Conservation (phyloP, 2,888 invertebrate genomes). For the Troglohyphantes excavatus region DNA sequence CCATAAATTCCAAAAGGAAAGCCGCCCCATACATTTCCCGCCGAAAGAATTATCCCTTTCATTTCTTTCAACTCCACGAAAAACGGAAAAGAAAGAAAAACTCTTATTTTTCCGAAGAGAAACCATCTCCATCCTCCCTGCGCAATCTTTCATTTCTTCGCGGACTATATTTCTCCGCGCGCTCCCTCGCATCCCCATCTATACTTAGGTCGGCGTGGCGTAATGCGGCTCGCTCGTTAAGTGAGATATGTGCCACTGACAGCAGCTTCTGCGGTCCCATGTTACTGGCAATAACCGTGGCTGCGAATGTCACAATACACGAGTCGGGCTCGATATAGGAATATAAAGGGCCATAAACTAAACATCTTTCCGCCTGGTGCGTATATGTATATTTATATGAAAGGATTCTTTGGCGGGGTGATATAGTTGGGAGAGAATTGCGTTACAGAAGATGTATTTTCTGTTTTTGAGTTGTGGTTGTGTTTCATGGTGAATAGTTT, state of each 20-base stretch:
- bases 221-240: constrained; percentile 66
- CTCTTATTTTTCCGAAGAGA: constrained; percentile 34
- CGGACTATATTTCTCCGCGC: constrained; percentile 67
- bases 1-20: constrained; percentile 3
- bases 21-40: constrained; percentile 30
- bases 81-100: constrained; percentile 53
- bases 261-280: constrained; percentile 64
- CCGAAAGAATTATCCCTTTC: constrained; percentile 61
- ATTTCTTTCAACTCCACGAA: constrained; percentile 58
- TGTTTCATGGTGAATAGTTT: too few species aligned
- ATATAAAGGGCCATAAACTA: constrained; percentile 59
- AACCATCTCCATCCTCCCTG: constrained; percentile 7
- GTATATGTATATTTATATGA: constrained; percentile 30
- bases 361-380: constrained; percentile 56
- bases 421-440: constrained; percentile 56
- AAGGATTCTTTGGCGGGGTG: constrained; percentile 45
- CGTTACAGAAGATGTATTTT: constrained; percentile 7
- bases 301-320: constrained; percentile 68
- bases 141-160: constrained; percentile 61
- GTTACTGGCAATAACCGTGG: constrained; percentile 56
- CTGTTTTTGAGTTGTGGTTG: too few species aligned
- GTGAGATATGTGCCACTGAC: constrained; percentile 76
- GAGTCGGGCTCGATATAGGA: constrained; percentile 26
- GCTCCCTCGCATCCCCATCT: constrained; percentile 21
- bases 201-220: constrained; percentile 64